Base-by-base conservation (phyloP, 37 sponge, comb jelly and placozoan species). In the Agelas oroides region DNA sequence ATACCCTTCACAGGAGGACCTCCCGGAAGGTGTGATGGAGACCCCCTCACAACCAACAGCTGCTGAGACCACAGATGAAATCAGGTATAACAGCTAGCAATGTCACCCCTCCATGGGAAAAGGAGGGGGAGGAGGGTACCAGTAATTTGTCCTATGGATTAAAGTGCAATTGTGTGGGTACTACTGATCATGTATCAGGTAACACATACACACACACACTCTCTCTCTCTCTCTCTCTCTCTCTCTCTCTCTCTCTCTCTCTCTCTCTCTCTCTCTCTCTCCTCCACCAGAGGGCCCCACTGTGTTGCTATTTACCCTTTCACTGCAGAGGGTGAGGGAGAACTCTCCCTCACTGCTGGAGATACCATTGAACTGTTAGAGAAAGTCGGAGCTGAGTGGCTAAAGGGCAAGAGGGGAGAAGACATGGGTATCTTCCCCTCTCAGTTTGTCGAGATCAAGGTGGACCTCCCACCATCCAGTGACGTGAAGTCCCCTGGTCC, bases 401-500 rank as follows among this genome's bases (percentile, higher is more conserved):
- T 95, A 58, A 92, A 70, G 76, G 95, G 95, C 2, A 62, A 70
- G 27, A 53, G 82, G 40, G 67, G 57, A 0, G 80, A 75, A 3
- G 20, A 70, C 57, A 79, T 69, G 41, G 92, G 95, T 15, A 88
- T 92, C 21, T 95, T 95, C 58, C 95, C 95, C 5, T 59, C 82
- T 25, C 64, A 46, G 3, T 95, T 88, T 92, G 95, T 95, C 6
- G 80, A 88, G 31, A 82, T 95, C 28, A 67, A 91, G 15, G 79
- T 76, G 35, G 88, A 92, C 70, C 40, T 73, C n/a, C 81, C 81
- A n/a, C 38, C 73, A 24, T 40, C 76, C 31, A 24, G 19, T 1
- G 15, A 15, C 16, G 46, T 24, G 24, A 39, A 16, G 33, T 23
- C 1, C 40, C 72, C 72, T 40, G 72, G 72, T 41, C 41, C 41